A percentile compares a stretch with the other conserved stretches of the same genome.
phyloP scores from a whole-genome alignment of 1,140 invertebrate genomes.

The Eupristina koningsbergeri region DNA sequence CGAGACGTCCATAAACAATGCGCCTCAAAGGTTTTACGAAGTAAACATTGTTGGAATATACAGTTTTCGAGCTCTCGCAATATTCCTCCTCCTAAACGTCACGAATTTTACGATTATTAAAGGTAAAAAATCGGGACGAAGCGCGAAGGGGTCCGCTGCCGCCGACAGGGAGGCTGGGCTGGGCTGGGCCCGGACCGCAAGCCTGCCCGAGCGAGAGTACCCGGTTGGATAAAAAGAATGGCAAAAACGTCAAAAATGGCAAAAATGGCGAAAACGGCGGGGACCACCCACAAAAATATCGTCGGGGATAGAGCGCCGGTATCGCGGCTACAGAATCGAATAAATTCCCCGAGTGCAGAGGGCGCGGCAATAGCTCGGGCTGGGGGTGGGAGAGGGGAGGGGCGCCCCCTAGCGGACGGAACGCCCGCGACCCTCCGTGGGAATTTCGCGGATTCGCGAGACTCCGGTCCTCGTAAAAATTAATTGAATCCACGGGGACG shows the following conservation, averaged over 20 bases:
- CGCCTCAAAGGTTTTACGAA: background rate
- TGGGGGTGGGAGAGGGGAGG: too few relatives aligned
- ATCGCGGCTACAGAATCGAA: background rate
- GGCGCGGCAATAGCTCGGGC: background rate
- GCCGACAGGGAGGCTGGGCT: background rate
- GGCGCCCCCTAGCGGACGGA: background rate
- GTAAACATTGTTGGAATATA: background rate
- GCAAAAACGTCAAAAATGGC: too few relatives aligned
- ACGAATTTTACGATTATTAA: background rate
- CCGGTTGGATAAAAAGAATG: background rate
- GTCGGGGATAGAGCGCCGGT: background rate
- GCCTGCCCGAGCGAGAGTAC: too few relatives aligned
- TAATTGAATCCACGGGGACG: constrained; percentile 18
- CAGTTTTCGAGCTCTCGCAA: background rate
- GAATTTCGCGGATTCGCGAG: constrained; percentile 21
- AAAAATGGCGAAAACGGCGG: background rate
- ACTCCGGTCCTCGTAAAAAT: constrained; percentile 27
- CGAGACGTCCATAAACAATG: background rate
- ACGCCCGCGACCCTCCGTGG: background rate
- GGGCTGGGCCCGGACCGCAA: too few relatives aligned
- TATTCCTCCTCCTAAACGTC: background rate
- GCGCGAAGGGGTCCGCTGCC: background rate
- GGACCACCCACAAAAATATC: background rate
- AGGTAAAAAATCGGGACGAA: background rate
- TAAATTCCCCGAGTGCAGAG: background rate